Conservation (phyloP, 2,113 vertebrate genomes). For the Corythornis cristatus region DNA sequence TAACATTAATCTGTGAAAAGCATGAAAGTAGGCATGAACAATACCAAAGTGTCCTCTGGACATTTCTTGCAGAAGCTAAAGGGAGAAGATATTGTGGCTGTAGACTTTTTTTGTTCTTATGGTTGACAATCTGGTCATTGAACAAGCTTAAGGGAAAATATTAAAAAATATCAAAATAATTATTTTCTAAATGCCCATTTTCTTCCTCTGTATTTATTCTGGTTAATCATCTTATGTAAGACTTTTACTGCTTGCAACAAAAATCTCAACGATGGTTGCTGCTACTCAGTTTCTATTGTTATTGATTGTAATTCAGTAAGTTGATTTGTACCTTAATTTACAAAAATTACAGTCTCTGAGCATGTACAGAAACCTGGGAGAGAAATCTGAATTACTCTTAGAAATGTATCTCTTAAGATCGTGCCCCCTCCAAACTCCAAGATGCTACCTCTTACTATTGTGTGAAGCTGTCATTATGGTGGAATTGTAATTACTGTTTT, state of each 20-base stretch:
- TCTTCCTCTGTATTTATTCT: background rate
- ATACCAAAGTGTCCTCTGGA: background rate
- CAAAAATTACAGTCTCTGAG: background rate
- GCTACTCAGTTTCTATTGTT: background rate
- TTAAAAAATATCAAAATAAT: background rate
- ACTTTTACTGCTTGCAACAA: background rate
- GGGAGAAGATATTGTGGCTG: background rate
- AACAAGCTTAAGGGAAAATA: background rate
- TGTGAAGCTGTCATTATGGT: background rate
- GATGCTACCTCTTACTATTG: background rate
- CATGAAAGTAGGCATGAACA: background rate
- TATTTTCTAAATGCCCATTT: background rate
- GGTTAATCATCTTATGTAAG: background rate
- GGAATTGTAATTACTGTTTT: background rate
- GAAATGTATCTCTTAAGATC: background rate
- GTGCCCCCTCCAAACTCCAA: background rate
- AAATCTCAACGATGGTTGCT: background rate
- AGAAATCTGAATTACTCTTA: background rate
- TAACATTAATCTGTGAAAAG: background rate
- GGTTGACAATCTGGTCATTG: background rate
- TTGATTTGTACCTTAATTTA: background rate
- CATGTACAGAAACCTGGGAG: background rate
- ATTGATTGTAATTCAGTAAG: background rate
- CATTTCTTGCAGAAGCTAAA: background rate
- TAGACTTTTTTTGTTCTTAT: background rate